Base-by-base conservation (phyloP, 1,140 invertebrate species). In the Heliconius eleuchia region DNA sequence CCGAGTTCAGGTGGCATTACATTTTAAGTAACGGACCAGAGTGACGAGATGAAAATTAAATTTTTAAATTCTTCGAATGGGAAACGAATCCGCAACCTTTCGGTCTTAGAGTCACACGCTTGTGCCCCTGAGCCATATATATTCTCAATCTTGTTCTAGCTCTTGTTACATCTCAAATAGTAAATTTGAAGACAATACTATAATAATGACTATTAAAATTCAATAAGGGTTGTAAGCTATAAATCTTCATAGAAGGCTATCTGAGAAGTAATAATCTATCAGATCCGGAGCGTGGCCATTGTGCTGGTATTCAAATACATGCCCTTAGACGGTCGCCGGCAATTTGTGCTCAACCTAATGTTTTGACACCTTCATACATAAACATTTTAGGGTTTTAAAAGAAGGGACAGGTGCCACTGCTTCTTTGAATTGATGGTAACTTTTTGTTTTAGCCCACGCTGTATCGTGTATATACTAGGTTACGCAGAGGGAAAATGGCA, bases 301-400 rank as follows among this genome's bases (percentile, higher is more conserved):
- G 90, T 91, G 83, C 83, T 85, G 82, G 83, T 90, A 92, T 92
- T 91, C 86, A 90, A 91, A 91, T 90, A 77, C 83, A 85, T 89
- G 87, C 86, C 89, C 89, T 85, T 89, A 91, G 85, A 79, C 78
- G 85, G 87, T 84, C 81, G 84, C 74, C 80, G 82, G 86, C 88
- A 90, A 92, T 91, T 90, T 91, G 87, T 89, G 88, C 85, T 83
- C 84, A 82, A 86, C 80, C 80, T 82, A 87, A 82, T 87, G 86
- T 90, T 89, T 92, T 92, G 91, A 92, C 91, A 91, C 89, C 88
- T 88, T 89, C 90, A 92, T 92, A 92, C 88, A 92, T 92, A 92
- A 89, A 92, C 89, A 90, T 89, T 87, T 84, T 30, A 52, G 75
- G 79, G 81, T 82, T 82, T 80, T 87, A 88, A 88, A 88, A 87